These are phyloP conservation scores for Sussaba pulchella DNA, from an alignment of 2,888 invertebrate genomes.

Conservation along the genomic window DNA sequence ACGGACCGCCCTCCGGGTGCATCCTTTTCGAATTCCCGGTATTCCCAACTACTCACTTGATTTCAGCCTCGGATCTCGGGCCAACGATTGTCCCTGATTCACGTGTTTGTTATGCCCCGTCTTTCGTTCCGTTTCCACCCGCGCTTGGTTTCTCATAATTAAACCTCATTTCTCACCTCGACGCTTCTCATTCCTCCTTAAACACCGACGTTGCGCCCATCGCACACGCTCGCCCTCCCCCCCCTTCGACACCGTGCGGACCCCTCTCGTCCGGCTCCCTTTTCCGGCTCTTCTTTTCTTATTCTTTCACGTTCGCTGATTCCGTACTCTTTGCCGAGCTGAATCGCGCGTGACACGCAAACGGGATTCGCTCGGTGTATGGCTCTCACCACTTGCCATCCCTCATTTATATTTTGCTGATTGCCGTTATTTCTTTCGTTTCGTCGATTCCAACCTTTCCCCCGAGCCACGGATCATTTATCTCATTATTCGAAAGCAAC, in stretches of 20 bases:
- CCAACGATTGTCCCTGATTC: conserved; percentile 27
- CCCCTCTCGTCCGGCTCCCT: background rate
- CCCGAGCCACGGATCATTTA: conserved; percentile 34
- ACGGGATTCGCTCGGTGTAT: conserved; percentile 69
- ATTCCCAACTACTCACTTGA: conserved; percentile 29
- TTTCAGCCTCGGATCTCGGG: conserved; percentile 23
- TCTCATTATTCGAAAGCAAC: conserved; percentile 32
- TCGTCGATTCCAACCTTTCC: conserved; percentile 69
- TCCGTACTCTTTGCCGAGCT: conserved; percentile 65
- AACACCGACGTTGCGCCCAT: conserved; percentile 8
- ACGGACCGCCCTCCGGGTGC: conserved; percentile 2
- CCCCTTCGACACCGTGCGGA: too few species aligned
- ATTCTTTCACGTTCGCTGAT: conserved; percentile 37
- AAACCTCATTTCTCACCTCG: conserved; percentile 78
- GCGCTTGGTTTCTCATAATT: conserved; percentile 75
- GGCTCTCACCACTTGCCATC: conserved; percentile 68
- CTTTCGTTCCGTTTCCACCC: conserved; percentile 26
- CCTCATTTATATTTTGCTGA: conserved; percentile 83
- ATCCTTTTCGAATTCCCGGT: conserved; percentile 28
- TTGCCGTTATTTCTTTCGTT: conserved; percentile 83
- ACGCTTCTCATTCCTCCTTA: conserved; percentile 24
- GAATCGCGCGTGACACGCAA: conserved; percentile 80
- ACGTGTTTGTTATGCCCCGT: conserved; percentile 17
- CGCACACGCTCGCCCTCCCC: conserved; percentile 53
- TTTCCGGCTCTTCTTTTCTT: conserved; percentile 28